These are phyloP conservation scores for Phyllopteryx taeniolatus DNA, from an alignment of 2,113 vertebrate genomes.

Conservation along the genomic window DNA sequence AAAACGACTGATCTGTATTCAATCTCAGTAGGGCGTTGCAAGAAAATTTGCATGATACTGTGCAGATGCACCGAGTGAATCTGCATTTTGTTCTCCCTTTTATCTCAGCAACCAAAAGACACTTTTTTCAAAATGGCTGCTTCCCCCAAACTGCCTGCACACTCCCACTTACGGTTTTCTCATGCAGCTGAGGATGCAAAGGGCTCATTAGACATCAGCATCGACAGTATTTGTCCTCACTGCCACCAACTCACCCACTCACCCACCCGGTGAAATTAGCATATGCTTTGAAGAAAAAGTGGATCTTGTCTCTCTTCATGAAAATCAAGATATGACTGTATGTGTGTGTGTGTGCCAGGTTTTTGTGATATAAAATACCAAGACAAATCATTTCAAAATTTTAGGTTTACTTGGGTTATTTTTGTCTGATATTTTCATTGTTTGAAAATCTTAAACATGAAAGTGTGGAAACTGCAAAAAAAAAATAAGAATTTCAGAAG, in stretches of 20 bases:
- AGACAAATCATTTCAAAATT: no score
- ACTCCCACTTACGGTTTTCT: conserved; percentile 21
- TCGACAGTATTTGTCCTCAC: conserved; percentile 41
- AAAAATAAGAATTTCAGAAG: no score
- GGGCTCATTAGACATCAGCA: conserved; percentile 54
- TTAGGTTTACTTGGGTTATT: no score
- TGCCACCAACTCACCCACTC: conserved; percentile 24
- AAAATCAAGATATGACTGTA: not conserved
- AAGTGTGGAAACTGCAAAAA: no score
- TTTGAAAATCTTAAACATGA: no score
- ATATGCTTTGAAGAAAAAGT: not conserved
- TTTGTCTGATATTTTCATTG: no score
- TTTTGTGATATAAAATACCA: no score
- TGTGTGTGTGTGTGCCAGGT: no score
- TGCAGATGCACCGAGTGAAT: conserved; percentile 54
- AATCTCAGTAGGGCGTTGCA: conserved; percentile 25
- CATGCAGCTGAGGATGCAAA: conserved; percentile 45
- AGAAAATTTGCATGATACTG: conserved; percentile 16
- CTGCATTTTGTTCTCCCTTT: conserved; percentile 34
- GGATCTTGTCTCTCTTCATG: not conserved
- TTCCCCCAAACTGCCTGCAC: conserved; percentile 21
- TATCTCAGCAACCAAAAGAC: conserved; percentile 36
- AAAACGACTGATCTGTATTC: conserved; percentile 23
- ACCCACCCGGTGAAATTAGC: not conserved
- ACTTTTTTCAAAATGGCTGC: conserved; percentile 46